These are phyloP conservation scores for Riptortus pedestris DNA, from an alignment of 1,140 invertebrate genomes.

Conservation along the genomic window DNA sequence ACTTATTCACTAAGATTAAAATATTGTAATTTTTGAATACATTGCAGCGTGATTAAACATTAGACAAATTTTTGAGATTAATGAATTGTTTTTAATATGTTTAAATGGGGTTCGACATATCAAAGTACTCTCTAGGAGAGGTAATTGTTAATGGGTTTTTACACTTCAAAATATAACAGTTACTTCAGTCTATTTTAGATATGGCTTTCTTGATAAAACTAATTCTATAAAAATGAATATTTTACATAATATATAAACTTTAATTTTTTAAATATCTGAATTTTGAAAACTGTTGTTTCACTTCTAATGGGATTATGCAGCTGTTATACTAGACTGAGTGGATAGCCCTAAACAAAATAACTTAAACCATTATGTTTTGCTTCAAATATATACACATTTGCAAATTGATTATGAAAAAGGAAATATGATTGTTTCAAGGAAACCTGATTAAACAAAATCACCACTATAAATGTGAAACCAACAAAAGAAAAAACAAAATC, in stretches of 20 bases:
- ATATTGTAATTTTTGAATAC: neutral
- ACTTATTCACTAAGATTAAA: neutral
- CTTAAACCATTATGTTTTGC: no score
- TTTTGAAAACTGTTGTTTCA: no score
- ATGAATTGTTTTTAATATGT: conserved; percentile 5
- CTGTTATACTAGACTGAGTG: no score
- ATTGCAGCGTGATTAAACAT: neutral
- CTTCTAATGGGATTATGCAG: no score
- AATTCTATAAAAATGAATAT: neutral
- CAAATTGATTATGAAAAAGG: no score
- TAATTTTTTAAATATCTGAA: neutral
- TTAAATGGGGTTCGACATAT: conserved; percentile 7
- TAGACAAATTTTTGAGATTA: neutral
- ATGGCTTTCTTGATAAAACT: neutral
- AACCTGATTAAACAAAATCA: no score
- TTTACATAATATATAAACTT: neutral
- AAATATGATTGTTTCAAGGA: no score
- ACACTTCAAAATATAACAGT: neutral
- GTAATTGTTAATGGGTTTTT: conserved; percentile 7
- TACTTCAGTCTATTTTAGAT: conserved; percentile 6
- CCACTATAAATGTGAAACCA: no score
- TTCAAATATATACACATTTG: no score
- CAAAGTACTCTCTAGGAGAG: conserved; percentile 16
- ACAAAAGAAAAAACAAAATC: no score
- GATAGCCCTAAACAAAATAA: no score